Base-by-base conservation (phyloP, 2,113 vertebrate genomes). In the Baryphthengus martii region DNA sequence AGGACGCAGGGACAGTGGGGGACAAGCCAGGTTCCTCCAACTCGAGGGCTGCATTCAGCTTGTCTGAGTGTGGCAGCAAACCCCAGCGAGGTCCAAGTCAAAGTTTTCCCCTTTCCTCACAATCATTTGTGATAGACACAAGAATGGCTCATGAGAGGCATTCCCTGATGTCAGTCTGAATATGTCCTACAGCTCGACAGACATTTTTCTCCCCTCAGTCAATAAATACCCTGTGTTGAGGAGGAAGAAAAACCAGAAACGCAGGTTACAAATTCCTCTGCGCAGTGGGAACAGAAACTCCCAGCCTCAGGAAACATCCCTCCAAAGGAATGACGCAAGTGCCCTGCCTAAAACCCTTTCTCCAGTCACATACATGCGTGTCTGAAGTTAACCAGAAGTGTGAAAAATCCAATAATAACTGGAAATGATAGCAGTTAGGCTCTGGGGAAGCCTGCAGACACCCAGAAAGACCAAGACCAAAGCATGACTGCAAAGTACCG, bases 161-260 rank as follows among this genome's bases (percentile, higher is more conserved):
- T 67, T 73, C 76, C 52, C 68, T 58, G 35, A 58, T 55, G 28
- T n/a, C 58, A 76, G 35, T 11, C 15, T 31, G 12, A 75, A 72
- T 7, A 47, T 13, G 49, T 85, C 61, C 77, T 35, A 49, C 28
- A 79, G 50, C 58, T 42, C 50, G 39, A 83, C 67, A 55, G 26
- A 35, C 45, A 39, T 35, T 37, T 28, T 93, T 87, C 72, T 42
- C 47, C 59, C 76, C 68, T 70, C 47, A 31, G 67, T 2, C 2
- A 2, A 79, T 61, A 76, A 94, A 56, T 11, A 39, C 14, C 11
- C 35, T 49, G 9, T 10, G 29, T 67, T 25, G 75, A 90, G 39
- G 55, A 68, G 37, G 90, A 96, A 92, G 40, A 52, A 94, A 94
- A 93, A 50, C 11, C 72, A 94, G 59, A 93, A 88, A 74, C 7